Evolutionary conservation across 2,888 invertebrate genomes (phyloP).

Genomic region (Hydropsyche betteni): DNA sequence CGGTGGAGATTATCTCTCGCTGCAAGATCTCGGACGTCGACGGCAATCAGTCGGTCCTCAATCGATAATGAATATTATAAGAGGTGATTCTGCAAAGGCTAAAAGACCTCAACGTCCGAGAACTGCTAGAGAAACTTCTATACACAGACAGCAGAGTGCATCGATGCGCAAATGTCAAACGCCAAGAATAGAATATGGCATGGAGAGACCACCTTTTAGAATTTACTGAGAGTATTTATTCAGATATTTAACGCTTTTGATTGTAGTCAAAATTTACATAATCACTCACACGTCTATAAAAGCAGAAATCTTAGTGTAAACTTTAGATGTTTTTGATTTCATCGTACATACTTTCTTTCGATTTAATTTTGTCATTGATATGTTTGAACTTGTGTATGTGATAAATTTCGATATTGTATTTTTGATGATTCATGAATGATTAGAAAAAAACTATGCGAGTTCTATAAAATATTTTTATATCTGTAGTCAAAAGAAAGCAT

Average conservation of each 20-base stretch:
- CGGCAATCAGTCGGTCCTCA: constrained; percentile 46
- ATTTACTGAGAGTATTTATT: constrained; percentile 37
- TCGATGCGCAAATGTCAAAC: constrained; percentile 50
- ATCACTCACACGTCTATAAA: background rate
- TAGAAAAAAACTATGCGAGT: no score
- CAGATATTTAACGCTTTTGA: background rate
- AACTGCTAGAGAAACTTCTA: constrained; percentile 47
- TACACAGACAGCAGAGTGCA: constrained; percentile 39
- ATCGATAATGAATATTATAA: constrained; percentile 1
- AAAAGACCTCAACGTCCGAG: constrained; percentile 44
- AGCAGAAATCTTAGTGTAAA: background rate
- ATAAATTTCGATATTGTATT: no score
- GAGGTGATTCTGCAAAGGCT: constrained; percentile 23
- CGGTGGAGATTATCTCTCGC: constrained; percentile 47
- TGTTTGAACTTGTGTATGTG: no score
- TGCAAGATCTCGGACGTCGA: constrained; percentile 47
- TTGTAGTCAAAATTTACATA: constrained; percentile 19
- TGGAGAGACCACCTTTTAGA: constrained; percentile 50
- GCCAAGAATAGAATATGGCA: constrained; percentile 46
- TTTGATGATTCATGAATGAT: no score
- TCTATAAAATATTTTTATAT: no score
- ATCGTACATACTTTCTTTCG: no score
- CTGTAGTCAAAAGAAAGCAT: no score
- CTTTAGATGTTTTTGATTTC: background rate
- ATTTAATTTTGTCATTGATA: no score